Base-by-base conservation (phyloP, 2,797 vertebrate genomes). In the Scarus forsteni region DNA sequence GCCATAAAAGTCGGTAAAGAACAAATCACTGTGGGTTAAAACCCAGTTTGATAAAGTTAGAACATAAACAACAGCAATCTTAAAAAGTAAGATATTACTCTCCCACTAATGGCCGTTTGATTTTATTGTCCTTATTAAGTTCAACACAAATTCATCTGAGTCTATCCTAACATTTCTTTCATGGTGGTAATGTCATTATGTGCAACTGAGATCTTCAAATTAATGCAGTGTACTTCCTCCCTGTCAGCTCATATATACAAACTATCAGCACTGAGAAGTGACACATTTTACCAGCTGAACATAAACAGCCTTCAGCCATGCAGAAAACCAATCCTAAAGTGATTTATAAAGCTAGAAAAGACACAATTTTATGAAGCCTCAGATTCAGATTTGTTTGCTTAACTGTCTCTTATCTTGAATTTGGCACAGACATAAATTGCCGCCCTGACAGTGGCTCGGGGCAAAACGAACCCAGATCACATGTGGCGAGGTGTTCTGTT, bases 391-490 rank as follows among this genome's bases (percentile, higher is more conserved):
- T 15, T 49, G n/a, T 36, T 13, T 14, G 19, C 7, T 35, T 60
- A 8, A 5, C 39, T 56, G 19, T 10, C 12, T 56, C 0, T 6
- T 60, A 18, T 6, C 13, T 46, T 8, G 16, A 10, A 8, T 51
- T 48, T 62, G 68, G 3, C 27, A 43, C 50, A 2, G 39, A 18
- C 42, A 39, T 18, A 38, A 45, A 35, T 55, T 60, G 36, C 40
- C 42, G 34, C 0, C 46, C 45, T 46, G 59, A 42, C 46, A 27
- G 18, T 13, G 10, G 55, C 66, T 48, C 4, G 16, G 11, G 50
- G 66, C 64, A 43, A 36, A 42, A 55, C 27, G 27, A 58, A 51
- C 70, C 57, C 38, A 66, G 43, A 74, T 61, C 19, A 39, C 52
- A 43, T 12, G 57, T 52, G 27, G 56, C 6, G 0, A n/a, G 58